Conservation (phyloP, 2,888 invertebrate species). For the Stramonita haemastoma region DNA sequence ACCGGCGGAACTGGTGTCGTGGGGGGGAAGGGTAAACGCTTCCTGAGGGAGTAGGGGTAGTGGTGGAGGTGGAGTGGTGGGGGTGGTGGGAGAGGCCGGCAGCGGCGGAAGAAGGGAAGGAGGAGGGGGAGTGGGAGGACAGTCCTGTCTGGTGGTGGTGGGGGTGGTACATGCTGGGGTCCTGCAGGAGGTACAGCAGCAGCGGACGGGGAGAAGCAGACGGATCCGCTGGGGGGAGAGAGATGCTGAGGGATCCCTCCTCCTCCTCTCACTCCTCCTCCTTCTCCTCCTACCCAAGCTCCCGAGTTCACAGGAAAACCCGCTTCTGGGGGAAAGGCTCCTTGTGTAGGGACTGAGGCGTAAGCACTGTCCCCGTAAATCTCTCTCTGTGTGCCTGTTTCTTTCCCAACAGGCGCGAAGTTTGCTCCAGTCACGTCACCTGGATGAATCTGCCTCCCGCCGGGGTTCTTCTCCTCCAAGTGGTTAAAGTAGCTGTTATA, state of each 20-base stretch:
- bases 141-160: conserved; percentile 5
- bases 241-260: background rate
- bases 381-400: background rate
- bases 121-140: conserved; percentile 14
- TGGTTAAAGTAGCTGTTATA: conserved; percentile 70
- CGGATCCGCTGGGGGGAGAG: background rate
- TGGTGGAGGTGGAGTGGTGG: conserved; percentile 35
- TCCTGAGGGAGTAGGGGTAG: background rate
- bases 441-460: background rate
- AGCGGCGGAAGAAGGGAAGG: no score
- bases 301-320: background rate
- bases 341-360: background rate
- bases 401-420: no score
- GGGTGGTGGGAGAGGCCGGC: background rate
- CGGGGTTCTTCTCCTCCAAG: conserved; percentile 53
- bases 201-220: background rate
- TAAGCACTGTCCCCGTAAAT: background rate
- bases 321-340: background rate
- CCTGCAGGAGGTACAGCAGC: background rate
- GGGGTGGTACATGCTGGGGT: conserved; percentile 29
- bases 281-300: no score
- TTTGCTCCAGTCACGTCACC: background rate
- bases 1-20: conserved; percentile 9
- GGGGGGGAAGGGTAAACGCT: conserved; percentile 31
- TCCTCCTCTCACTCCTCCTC: background rate